Percentiles rank a stretch among this genome's conserved stretches.
phyloP scores from a whole-genome alignment of 2,113 vertebrate genomes.

The Casuarius casuarius region DNA sequence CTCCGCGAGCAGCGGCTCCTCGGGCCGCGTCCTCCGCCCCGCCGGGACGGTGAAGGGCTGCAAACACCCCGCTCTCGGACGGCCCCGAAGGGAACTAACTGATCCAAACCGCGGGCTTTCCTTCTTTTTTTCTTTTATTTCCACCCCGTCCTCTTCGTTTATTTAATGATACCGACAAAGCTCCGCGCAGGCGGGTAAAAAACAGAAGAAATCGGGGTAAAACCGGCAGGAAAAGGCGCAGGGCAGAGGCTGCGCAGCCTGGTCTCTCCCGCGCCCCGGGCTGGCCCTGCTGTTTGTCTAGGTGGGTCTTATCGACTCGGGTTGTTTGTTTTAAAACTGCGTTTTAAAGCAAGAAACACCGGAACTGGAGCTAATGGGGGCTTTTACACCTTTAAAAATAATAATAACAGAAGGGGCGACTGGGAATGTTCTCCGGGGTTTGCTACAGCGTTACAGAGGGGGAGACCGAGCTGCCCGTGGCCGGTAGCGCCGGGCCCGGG shows the following conservation, averaged over 20 bases:
- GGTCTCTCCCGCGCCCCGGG: not conserved
- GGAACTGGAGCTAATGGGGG: slow-evolving; percentile 31
- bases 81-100: not conserved
- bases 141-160: not conserved
- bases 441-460: not conserved
- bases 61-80: not conserved
- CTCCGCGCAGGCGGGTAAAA: not conserved
- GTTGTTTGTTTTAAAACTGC: slow-evolving; percentile 62
- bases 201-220: not conserved
- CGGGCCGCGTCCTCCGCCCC: not conserved
- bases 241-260: not conserved
- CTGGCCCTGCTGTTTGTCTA: slow-evolving; percentile 50
- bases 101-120: not conserved
- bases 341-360: slow-evolving; percentile 45
- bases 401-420: not conserved
- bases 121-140: not conserved
- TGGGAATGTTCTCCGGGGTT: not conserved
- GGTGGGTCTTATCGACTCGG: slow-evolving; percentile 43
- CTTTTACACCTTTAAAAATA: slow-evolving; percentile 31
- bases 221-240: not conserved
- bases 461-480: not conserved
- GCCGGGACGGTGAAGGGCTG: not conserved
- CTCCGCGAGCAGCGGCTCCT: not conserved
- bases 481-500: not conserved
- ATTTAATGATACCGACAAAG: not conserved